Evolutionary conservation across 2,113 vertebrate species (phyloP), one percentile per base, ranked within the genome.

Genomic region (Tragelaphus imberbis): DNA sequence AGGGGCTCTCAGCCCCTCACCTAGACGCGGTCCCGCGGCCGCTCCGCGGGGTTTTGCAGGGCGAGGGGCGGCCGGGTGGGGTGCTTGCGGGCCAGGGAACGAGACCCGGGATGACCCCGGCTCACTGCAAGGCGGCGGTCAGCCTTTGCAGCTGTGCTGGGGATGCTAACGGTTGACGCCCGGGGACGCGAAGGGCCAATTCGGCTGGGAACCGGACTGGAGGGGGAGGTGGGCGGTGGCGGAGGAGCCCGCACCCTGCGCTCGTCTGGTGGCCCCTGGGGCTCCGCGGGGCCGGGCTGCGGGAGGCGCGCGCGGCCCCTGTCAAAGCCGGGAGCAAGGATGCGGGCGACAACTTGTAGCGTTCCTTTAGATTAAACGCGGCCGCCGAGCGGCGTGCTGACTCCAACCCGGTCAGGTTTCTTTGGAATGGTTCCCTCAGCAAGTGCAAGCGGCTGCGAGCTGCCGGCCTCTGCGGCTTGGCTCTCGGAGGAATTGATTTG

Each of bases 281-380:
- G 12, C 44, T 11, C 11, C 2, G 21, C 1, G 0, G 8, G n/a
- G 79, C 63, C 3, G 55, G 2, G 6, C 30, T 71, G 97, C 75
- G 97, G 84, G 87, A 44, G 15, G 91, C 63, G 61, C 23, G 44
- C 40, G 33, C 47, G 77, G 55, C 80, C 44, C 10, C 65, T 71
- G 84, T 81, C 91, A 68, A 49, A 51, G 84, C 68, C 2, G 10
- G 40, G 81, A 55, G 93, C 75, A 44, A 55, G 30, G 47, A 28
- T 25, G 90, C 51, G 7, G 88, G 16, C 61, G 2, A 12, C 97
- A 87, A 98, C 97, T 98, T 98, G 98, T 90, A 47, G 97, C 75
- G 40, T 91, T 92, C 58, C 27, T 3, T 68, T 47, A 4, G 23
- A 25, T 68, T 77, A 9, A 23, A 63, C 82, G 44, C 44, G 9